Evolutionary conservation across 2,113 vertebrate species (phyloP), one percentile per base, ranked within the genome.

Genomic region (Sialia sialis): DNA sequence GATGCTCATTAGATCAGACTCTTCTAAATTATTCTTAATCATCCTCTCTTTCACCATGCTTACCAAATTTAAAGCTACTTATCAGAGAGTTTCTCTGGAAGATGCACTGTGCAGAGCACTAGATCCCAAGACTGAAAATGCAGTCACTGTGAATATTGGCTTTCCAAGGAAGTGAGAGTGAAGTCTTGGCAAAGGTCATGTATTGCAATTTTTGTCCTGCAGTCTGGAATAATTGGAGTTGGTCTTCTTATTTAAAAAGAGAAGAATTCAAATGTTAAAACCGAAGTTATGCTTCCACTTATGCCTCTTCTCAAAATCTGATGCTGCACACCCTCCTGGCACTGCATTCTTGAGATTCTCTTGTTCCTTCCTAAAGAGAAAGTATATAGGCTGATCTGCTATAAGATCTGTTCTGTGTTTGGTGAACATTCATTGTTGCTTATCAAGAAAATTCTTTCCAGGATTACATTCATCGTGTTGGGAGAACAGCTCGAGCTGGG

Each of bases 381-480:
- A 63, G 9, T 19, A 25, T 1, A 9, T 58, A 32, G 20, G 8
- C 19, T 77, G 6, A n/a, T 70, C 48, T 85, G 16, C 25, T 2
- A 3, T 74, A 69, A 48, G 15, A 82, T 72, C n/a, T 79, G 16
- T 72, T 91, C 36, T 86, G 15, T 88, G 41, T 68, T 60, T 73
- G 46, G 15, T 76, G 30, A 22, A 5, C 3, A 2, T 89, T 10
- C 20, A 12, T 67, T 89, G 38, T 54, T 84, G 49, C 76, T 95
- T 75, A 96, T 38, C 43, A n/a, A 32, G 17, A 63, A 95, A 62
- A 95, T 85, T 90, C 38, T 32, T 97, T 95, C 84, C 76, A 99
- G 99, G 99, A 99, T 97, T 99, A 99, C 94, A 99, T 99, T 95
- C 99, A 99, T 92, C 98, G 99, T 94, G 99, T 99, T 20, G 99